These are phyloP conservation scores for Enteromius anoplus DNA, from an alignment of 2,797 vertebrate species.

Conservation along the genomic window DNA sequence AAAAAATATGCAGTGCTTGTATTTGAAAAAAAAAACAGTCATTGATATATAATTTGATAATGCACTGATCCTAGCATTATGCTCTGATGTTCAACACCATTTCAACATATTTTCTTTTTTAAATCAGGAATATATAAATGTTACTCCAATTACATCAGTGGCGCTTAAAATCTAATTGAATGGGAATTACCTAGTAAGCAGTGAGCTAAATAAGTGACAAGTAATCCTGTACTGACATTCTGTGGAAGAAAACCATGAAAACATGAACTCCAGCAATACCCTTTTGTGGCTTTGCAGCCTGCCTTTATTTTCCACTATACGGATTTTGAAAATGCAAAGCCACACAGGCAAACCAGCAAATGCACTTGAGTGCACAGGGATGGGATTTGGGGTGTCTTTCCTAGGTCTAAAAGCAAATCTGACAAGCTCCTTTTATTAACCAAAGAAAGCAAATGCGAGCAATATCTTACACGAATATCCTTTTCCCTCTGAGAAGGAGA, in stretches of 20 bases:
- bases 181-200: background rate
- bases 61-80: background rate
- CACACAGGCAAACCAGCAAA: conserved; percentile 44
- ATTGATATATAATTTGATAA: background rate
- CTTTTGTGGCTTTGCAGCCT: conserved; percentile 16
- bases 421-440: conserved; percentile 60
- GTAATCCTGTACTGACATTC: conserved; percentile 9
- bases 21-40: background rate
- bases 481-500: conserved; percentile 45
- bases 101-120: background rate
- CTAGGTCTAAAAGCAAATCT: conserved; percentile 58
- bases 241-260: conserved; percentile 30
- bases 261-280: background rate
- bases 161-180: background rate
- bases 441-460: conserved; percentile 55
- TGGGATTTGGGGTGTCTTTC: conserved; percentile 52
- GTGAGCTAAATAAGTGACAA: background rate
- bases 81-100: background rate
- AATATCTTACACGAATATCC: conserved; percentile 53
- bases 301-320: conserved; percentile 38
- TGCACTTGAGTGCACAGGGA: conserved; percentile 49
- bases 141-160: background rate
- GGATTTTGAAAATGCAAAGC: conserved; percentile 49
- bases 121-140: background rate
- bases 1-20: background rate